Conservation (phyloP, 1,140 invertebrate genomes). For the Procambarus clarkii region DNA sequence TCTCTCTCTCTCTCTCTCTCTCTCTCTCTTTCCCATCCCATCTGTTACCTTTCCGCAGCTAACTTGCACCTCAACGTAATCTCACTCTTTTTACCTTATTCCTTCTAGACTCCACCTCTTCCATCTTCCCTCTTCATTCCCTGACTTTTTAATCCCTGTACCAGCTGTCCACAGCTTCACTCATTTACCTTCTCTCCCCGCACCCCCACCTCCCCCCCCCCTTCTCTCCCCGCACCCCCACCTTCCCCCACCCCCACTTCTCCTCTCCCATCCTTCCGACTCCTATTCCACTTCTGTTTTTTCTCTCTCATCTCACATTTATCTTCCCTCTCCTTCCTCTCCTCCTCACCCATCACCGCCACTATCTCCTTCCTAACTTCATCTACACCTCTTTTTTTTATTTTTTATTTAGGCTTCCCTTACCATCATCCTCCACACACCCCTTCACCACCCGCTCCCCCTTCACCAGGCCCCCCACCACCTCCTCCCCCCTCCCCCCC, state of each 20-base stretch:
- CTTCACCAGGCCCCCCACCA: too few relatives aligned
- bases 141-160: neutral
- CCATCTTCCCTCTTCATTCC: neutral
- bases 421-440: too few relatives aligned
- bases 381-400: too few relatives aligned
- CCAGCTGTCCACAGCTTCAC: neutral
- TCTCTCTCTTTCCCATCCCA: neutral
- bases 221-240: too few relatives aligned
- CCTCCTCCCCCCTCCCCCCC: too few relatives aligned
- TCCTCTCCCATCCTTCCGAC: too few relatives aligned
- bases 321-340: neutral
- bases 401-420: too few relatives aligned
- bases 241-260: neutral
- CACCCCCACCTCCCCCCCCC: too few relatives aligned
- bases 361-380: too few relatives aligned
- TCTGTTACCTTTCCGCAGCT: neutral
- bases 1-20: neutral
- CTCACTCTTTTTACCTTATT: too few relatives aligned
- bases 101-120: neutral
- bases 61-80: too few relatives aligned
- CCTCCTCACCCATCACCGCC: neutral
- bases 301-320: neutral
- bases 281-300: neutral
- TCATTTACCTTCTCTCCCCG: neutral
- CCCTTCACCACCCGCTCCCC: too few relatives aligned